phyloP scores from a whole-genome alignment of 1,140 invertebrate genomes.

The Scaptomyza graminum region DNA sequence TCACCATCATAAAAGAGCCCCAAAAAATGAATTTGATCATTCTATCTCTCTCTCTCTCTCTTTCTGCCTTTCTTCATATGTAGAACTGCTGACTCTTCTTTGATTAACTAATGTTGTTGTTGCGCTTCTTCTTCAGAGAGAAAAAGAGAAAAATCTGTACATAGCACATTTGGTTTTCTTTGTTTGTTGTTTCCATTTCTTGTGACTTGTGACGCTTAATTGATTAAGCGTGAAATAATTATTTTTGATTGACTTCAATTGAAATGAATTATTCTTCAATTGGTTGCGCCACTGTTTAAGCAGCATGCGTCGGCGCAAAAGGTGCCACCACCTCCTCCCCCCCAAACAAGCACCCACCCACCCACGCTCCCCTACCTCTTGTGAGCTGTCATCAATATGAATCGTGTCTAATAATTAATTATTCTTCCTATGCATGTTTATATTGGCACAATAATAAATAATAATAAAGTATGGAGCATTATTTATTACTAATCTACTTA shows the following conservation, averaged over 20 bases:
- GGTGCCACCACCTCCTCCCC: too few relatives aligned
- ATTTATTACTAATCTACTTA: too few relatives aligned
- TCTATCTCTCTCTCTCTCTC: neutral
- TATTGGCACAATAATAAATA: too few relatives aligned
- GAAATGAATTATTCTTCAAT: conserved; percentile 82
- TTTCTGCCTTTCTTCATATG: neutral
- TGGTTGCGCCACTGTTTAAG: conserved; percentile 59
- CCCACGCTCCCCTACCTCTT: conserved; percentile 3
- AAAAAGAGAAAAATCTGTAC: conserved; percentile 44
- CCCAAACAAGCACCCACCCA: neutral
- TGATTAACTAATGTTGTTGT: too few relatives aligned
- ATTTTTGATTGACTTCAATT: conserved; percentile 82
- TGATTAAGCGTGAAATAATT: conserved; percentile 82
- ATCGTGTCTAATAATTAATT: too few relatives aligned
- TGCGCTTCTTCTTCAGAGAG: too few relatives aligned
- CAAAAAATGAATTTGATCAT: neutral
- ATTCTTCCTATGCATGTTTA: too few relatives aligned
- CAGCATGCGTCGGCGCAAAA: conserved; percentile 51
- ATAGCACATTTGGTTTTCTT: conserved; percentile 26
- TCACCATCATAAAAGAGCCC: conserved; percentile 30
- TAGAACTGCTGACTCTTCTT: conserved; percentile 4
- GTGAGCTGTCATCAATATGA: conserved; percentile 55
- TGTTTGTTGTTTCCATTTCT: conserved; percentile 22
- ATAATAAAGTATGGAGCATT: too few relatives aligned
- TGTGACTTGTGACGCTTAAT: conserved; percentile 51